Evolutionary conservation across 2,888 invertebrate species (phyloP), one percentile per base, ranked within the genome.

Genomic region (Ormyrus labotus): DNA sequence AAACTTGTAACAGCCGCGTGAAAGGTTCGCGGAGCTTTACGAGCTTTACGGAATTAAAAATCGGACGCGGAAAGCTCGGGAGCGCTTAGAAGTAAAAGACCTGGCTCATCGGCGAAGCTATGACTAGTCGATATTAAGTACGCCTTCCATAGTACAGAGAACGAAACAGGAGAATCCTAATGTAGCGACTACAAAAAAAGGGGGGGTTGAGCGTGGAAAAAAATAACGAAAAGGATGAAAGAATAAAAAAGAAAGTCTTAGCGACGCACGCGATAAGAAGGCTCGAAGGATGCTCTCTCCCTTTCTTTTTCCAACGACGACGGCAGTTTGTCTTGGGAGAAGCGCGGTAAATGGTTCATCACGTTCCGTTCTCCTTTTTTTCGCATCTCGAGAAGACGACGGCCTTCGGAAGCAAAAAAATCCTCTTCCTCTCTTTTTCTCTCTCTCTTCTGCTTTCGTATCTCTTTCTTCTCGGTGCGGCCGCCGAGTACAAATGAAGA

Each of bases 101-200:
- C 53, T 51, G 61, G 78, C 78, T 64, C 53, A 65, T 60, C 73
- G 57, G 51, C 45, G 65, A 79, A 79, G 61, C 72, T 70, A 64
- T 81, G 82, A 80, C 82, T 82, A 82, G 82, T 80, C 74, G 77
- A 82, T 80, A 65, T 11, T 51, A 68, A 82, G 78, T 71, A 74
- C 74, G 63, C 53, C 60, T 60, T 69, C 53, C 10, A 0, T 47
- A 45, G 19, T 47, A 13, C 8, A 64, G 55, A 50, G n/a, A 57
- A 48, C 57, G 58, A 57, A 50, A 34, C 34, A 34, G 11, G 53
- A 55, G 58, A 58, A 57, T 51, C 63, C 61, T 57, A 77, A 34
- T 65, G 67, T 4, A 73, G 67, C 55, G 34, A 34, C n/a, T 61
- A 45, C 53, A 76, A 51, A 45, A 76, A 55, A 61, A 63, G 5